A percentile compares a stretch with the other conserved stretches of the same genome.
Evolutionary conservation across 2,888 invertebrate genomes (phyloP).

Genomic region (Phortica okadai): DNA sequence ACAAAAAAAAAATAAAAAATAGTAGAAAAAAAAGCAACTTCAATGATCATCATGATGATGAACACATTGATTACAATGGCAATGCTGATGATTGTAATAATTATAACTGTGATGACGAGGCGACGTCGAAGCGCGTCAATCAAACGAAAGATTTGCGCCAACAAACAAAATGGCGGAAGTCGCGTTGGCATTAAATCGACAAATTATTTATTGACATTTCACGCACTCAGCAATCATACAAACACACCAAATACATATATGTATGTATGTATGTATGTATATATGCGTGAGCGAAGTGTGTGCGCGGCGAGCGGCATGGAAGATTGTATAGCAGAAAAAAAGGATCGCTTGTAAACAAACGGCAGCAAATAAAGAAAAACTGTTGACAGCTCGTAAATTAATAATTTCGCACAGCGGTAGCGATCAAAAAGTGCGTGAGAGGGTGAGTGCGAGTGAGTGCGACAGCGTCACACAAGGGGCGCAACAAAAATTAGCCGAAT

Average conservation of each 20-base stretch:
- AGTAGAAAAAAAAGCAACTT: background rate
- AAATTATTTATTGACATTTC: background rate
- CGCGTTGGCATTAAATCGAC: background rate
- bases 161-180: background rate
- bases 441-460: constrained; percentile 25
- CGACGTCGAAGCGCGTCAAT: background rate
- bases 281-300: background rate
- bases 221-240: no score
- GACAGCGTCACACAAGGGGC: constrained; percentile 14
- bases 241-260: no score
- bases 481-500: constrained; percentile 64
- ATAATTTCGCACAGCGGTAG: constrained; percentile 61
- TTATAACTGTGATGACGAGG: background rate
- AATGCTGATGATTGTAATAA: background rate
- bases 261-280: constrained; percentile 20
- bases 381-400: constrained; percentile 70
- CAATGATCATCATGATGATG: background rate
- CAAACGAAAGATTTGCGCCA: background rate
- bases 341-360: constrained; percentile 58
- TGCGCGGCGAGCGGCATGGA: constrained; percentile 26
- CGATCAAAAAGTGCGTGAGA: constrained; percentile 9
- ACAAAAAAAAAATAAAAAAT: background rate
- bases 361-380: constrained; percentile 58
- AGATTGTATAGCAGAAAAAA: constrained; percentile 44
- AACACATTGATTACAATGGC: background rate